Evolutionary conservation across 2,888 invertebrate genomes (phyloP).

Genomic region (Ochropacha duplaris): DNA sequence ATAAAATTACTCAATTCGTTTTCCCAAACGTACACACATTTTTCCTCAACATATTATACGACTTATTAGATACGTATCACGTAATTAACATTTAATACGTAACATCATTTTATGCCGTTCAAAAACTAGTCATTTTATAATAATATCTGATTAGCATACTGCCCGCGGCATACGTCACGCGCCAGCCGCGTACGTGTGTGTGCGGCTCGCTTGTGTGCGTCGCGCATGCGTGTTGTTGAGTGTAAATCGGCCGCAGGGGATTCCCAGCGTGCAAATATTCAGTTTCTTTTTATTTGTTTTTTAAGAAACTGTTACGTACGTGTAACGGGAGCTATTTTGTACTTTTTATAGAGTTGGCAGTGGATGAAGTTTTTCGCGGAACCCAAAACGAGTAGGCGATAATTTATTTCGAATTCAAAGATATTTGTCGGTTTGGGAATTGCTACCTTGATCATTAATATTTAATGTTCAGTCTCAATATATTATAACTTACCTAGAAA

Average conservation of each 20-base stretch:
- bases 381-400: neutral
- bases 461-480: no score
- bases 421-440: neutral
- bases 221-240: slow-evolving; percentile 13
- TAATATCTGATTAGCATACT: slow-evolving; percentile 38
- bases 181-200: slow-evolving; percentile 17
- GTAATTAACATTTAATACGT: neutral
- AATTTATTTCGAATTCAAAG: slow-evolving; percentile 4
- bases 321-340: slow-evolving; percentile 2
- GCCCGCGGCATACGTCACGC: slow-evolving; percentile 33
- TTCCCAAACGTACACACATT: neutral
- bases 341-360: neutral
- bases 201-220: slow-evolving; percentile 20
- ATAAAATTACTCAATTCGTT: neutral
- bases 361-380: neutral
- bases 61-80: neutral
- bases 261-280: slow-evolving; percentile 59
- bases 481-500: no score
- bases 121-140: slow-evolving; percentile 42
- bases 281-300: slow-evolving; percentile 21
- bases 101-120: slow-evolving; percentile 6
- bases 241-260: slow-evolving; percentile 50
- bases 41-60: neutral
- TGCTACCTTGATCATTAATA: neutral
- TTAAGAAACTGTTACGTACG: slow-evolving; percentile 30